Base-by-base conservation (phyloP, 2,113 vertebrate species). In the Indicator maculatus region DNA sequence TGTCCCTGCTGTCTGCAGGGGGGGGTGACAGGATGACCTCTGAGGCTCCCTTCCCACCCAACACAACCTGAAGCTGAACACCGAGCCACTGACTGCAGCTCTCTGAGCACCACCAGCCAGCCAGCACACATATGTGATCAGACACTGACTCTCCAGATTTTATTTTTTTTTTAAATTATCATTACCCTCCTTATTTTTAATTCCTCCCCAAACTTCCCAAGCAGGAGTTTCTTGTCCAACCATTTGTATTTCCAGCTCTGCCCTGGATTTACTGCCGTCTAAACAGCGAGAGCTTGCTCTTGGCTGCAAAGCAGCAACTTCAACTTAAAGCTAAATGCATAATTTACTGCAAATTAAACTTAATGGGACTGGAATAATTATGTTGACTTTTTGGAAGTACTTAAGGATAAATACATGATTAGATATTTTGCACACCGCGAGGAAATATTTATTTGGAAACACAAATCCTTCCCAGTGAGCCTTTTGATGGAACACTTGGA, bases 341-440 rank as follows among this genome's bases (percentile, higher is more conserved):
- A 96, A 97, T 97, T 97, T 96, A 95, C 93, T 96, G 83, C 95
- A 96, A 97, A 97, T 97, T 97, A 96, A 97, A 96, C 94, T 96
- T 97, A 97, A 97, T 97, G 96, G 91, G 93, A 94, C 93, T 97
- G 92, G 86, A 96, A 93, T 96, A 96, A 97, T 97, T 96, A 96
- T 97, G 97, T 96, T 97, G 97, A 97, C 96, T 97, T 97, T 97
- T 97, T 93, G 71, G 90, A 97, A 97, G 95, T 90, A 96, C 96
- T 97, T 97, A 94, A 88, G 95, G 95, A 97, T 97, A 97, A 96
- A 97, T 94, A 96, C 95, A 92, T 93, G 93, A 97, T 97, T 96
- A 96, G 90, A 94, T 97, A 97, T 96, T 96, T 97, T 96, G 95
- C 92, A 91, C 94, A 95, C 96, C 77, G 73, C n/a, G 74, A 93